Conservation (phyloP, 2,888 invertebrate species). For the Conomelus anceps region DNA sequence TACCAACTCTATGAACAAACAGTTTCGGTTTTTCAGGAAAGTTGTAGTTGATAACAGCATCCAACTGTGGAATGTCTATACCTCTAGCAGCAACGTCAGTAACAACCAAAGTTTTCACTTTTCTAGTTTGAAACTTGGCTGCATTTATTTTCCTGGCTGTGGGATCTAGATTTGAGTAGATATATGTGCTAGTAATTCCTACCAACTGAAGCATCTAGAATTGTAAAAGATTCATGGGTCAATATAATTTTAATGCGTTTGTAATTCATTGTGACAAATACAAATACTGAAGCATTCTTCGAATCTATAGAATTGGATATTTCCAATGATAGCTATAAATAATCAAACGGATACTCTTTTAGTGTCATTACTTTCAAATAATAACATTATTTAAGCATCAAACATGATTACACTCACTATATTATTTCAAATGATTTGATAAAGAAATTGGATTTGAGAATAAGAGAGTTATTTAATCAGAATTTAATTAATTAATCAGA, state of each 20-base stretch:
- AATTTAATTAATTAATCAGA: too few species aligned
- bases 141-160: constrained; percentile 92
- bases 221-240: constrained; percentile 8
- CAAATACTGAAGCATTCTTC: too few species aligned
- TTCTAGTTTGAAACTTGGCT: constrained; percentile 75
- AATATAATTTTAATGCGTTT: background rate
- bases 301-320: too few species aligned
- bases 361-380: too few species aligned
- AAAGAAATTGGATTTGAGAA: too few species aligned
- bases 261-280: background rate
- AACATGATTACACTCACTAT: too few species aligned
- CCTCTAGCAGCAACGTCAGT: constrained; percentile 98
- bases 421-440: too few species aligned
- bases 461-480: too few species aligned
- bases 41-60: constrained; percentile 93
- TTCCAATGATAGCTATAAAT: too few species aligned
- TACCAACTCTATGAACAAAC: constrained; percentile 96
- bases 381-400: too few species aligned
- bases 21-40: constrained; percentile 96
- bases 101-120: constrained; percentile 79
- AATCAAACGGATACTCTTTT: too few species aligned
- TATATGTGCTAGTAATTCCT: constrained; percentile 76
- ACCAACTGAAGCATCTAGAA: constrained; percentile 63
- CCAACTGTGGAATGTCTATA: constrained; percentile 91
- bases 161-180: constrained; percentile 92